These are phyloP conservation scores for Dromaius novaehollandiae DNA, from an alignment of 2,113 vertebrate genomes.

Conservation along the genomic window DNA sequence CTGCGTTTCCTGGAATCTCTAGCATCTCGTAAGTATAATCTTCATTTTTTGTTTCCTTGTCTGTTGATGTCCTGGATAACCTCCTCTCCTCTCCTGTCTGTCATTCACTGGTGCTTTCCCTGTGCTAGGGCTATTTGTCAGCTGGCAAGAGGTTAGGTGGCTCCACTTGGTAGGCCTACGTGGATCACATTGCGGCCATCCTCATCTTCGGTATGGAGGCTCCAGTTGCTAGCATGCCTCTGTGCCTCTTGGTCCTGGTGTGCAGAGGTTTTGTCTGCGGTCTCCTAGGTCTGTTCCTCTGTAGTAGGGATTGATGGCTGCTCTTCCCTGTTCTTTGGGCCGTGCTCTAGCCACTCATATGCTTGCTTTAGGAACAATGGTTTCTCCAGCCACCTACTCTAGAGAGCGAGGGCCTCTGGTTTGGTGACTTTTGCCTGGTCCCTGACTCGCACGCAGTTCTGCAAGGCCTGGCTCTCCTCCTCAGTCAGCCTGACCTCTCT, in stretches of 20 bases:
- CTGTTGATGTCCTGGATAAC: slow-evolving; percentile 13
- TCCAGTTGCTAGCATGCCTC: background rate
- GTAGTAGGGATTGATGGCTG: background rate
- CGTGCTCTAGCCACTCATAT: background rate
- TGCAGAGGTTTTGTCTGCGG: background rate
- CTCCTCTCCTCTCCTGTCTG: background rate
- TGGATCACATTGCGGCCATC: background rate
- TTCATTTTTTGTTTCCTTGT: background rate
- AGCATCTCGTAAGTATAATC: slow-evolving; percentile 46
- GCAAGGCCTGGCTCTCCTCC: background rate
- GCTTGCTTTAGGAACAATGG: background rate
- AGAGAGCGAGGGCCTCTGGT: background rate
- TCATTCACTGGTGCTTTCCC: background rate
- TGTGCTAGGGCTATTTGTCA: background rate
- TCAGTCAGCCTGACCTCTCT: background rate
- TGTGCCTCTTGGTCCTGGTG: background rate
- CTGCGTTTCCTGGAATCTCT: background rate
- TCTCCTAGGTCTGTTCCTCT: background rate
- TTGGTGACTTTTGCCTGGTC: background rate
- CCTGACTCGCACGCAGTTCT: background rate
- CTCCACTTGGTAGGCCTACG: background rate
- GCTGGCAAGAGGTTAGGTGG: slow-evolving; percentile 1
- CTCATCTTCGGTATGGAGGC: background rate
- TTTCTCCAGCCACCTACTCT: background rate
- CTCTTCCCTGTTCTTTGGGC: background rate